Conservation (phyloP, 2,113 vertebrate genomes). For the Tyto alba region DNA sequence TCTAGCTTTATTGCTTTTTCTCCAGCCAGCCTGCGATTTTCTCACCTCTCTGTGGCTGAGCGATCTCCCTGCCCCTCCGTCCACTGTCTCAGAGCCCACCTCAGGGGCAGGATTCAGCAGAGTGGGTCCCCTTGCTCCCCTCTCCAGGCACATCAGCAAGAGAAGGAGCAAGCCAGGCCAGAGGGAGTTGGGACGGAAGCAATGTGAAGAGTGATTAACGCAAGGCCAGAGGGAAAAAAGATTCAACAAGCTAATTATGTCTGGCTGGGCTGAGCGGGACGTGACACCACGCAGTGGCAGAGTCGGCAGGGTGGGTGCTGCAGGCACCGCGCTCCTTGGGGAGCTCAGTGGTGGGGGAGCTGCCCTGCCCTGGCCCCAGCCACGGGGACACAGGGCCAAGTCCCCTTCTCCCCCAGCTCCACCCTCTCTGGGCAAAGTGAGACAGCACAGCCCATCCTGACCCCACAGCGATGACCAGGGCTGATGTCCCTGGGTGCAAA, state of each 20-base stretch:
- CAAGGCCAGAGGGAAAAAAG: constrained; percentile 17
- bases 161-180: background rate
- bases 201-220: constrained; percentile 53
- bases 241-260: constrained; percentile 57
- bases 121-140: background rate
- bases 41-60: background rate
- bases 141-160: background rate
- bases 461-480: background rate
- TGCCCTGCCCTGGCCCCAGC: background rate
- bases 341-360: background rate
- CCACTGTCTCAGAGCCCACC: background rate
- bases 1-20: background rate
- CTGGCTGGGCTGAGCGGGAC: constrained; percentile 17
- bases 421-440: background rate
- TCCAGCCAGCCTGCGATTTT: background rate
- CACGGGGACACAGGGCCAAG: background rate
- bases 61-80: fast-evolving
- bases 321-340: fast-evolving
- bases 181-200: constrained; percentile 16
- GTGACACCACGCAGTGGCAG: background rate
- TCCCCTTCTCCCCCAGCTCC: background rate
- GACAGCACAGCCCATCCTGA: background rate
- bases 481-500: background rate
- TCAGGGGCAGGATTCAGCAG: background rate
- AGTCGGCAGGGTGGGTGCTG: fast-evolving